phyloP scores from a whole-genome alignment of 2,113 vertebrate species.

The Onychostruthus taczanowskii region DNA sequence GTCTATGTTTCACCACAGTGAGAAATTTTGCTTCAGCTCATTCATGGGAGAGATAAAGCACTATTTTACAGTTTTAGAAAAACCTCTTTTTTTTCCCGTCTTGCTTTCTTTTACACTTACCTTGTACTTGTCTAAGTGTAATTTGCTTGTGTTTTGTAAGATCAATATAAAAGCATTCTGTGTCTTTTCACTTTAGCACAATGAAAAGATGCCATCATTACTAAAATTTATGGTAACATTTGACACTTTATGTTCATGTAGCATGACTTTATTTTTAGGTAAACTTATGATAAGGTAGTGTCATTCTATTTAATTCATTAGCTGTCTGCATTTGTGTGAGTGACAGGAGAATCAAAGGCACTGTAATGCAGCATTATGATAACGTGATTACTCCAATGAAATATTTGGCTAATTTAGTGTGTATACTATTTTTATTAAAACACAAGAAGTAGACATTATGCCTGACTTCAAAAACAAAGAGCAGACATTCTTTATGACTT shows the following conservation, averaged over 20 bases:
- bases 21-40: neutral
- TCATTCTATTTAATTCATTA: neutral
- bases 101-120: neutral
- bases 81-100: rapidly evolving
- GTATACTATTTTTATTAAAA: neutral
- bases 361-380: neutral
- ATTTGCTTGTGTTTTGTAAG: neutral
- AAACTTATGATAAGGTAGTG: neutral
- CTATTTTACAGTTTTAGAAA: neutral
- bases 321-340: neutral
- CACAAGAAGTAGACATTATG: neutral
- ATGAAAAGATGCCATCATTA: neutral
- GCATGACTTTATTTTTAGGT: neutral
- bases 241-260: neutral
- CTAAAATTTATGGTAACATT: neutral
- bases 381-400: neutral
- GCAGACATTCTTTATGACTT: neutral
- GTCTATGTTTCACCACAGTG: neutral
- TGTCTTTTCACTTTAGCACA: neutral
- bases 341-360: neutral
- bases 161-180: neutral
- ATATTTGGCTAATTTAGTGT: neutral
- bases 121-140: neutral
- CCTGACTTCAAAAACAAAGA: neutral
- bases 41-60: neutral